Evolutionary conservation across 2,797 vertebrate species (phyloP).

Genomic region (Onychomys arenicola): DNA sequence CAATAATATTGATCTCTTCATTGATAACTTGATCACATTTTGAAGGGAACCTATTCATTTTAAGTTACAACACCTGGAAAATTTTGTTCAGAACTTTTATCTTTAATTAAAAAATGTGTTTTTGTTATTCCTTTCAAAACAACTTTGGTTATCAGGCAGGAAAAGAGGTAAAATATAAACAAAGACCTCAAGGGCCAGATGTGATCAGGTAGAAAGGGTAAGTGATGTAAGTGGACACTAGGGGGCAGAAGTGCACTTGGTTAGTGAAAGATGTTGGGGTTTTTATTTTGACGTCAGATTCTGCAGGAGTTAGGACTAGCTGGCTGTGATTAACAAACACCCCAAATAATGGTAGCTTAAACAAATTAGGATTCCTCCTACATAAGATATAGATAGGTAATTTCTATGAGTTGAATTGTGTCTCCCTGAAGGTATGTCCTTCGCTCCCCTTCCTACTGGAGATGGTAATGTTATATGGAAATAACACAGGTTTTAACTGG

Average conservation of each 20-base stretch:
- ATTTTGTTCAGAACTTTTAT: background rate
- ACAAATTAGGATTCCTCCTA: background rate
- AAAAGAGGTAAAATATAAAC: background rate
- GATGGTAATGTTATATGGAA: background rate
- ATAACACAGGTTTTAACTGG: background rate
- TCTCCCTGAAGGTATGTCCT: background rate
- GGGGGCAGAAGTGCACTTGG: background rate
- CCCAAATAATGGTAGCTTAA: background rate
- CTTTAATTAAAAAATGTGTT: background rate
- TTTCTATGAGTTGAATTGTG: background rate
- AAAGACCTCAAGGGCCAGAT: background rate
- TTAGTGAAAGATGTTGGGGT: background rate
- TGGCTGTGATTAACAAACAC: background rate
- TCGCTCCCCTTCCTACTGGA: background rate
- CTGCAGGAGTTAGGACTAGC: background rate
- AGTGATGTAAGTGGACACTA: background rate
- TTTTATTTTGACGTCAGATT: conserved; percentile 31
- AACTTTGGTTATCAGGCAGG: background rate
- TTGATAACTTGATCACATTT: conserved; percentile 40
- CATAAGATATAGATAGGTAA: background rate
- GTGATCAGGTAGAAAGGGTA: background rate
- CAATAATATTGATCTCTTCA: conserved; percentile 22
- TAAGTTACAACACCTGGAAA: background rate
- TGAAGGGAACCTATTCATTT: conserved; percentile 29
- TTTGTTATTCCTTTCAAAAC: conserved; percentile 55